Conservation (phyloP, 2,113 vertebrate species). For the Emydocephalus ijimae region DNA sequence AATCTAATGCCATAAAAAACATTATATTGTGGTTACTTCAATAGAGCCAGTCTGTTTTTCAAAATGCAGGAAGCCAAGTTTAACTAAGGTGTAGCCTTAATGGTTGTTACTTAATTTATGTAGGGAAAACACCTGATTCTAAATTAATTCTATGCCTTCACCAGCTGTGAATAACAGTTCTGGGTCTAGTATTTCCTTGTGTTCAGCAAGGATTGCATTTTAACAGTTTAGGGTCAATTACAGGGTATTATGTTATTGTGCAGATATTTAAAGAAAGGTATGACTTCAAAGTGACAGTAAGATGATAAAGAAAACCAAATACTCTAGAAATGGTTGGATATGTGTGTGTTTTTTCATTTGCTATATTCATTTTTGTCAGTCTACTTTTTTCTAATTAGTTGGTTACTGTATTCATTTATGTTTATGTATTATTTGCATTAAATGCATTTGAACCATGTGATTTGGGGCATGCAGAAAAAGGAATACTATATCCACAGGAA, state of each 20-base stretch:
- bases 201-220: not conserved
- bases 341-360: not conserved
- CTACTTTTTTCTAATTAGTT: not conserved
- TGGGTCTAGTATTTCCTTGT: not conserved
- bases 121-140: not conserved
- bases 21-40: not conserved
- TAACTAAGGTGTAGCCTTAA: not conserved
- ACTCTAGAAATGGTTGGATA: not conserved
- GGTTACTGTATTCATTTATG: not conserved
- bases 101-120: not conserved
- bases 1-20: not conserved
- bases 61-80: not conserved
- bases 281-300: not conserved
- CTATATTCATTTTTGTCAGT: not conserved
- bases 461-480: not conserved
- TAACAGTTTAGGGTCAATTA: not conserved
- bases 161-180: slow-evolving; percentile 2
- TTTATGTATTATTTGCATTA: not conserved
- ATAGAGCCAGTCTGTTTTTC: not conserved
- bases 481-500: not conserved
- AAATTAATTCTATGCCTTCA: not conserved
- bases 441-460: not conserved
- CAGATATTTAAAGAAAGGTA: not conserved
- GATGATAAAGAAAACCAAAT: not conserved
- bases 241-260: not conserved